Conservation (phyloP, 2,888 invertebrate genomes). For the Drosophila longiperda region DNA sequence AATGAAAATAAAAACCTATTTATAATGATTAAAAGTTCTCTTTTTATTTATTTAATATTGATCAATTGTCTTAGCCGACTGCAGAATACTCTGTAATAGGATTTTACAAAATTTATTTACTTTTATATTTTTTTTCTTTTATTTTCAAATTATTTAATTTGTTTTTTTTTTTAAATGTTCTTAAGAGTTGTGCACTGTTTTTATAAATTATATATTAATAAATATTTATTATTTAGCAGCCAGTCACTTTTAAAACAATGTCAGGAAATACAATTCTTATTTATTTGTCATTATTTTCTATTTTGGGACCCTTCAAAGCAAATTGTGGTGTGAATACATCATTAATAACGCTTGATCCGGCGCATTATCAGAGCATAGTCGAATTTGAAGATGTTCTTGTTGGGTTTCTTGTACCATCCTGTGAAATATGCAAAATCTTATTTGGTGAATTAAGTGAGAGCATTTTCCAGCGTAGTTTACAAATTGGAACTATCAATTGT, state of each 20-base stretch:
- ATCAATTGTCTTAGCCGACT: neutral
- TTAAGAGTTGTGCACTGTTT: neutral
- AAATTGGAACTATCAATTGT: conserved; percentile 14
- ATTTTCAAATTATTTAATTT: neutral
- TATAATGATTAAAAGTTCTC: conserved; percentile 37
- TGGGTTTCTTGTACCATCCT: neutral
- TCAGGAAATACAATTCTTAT: neutral
- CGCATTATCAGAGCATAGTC: neutral
- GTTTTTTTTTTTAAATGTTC: neutral
- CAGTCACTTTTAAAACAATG: conserved; percentile 14
- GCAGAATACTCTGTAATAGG: neutral
- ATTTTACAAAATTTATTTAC: neutral
- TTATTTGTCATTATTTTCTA: neutral
- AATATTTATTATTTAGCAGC: no score
- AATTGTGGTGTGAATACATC: neutral
- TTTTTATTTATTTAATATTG: neutral
- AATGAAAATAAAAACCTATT: conserved; percentile 67
- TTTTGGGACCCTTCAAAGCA: neutral
- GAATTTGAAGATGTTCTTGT: conserved; percentile 1
- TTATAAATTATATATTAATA: no score
- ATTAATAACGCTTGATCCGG: neutral
- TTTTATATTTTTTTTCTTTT: neutral
- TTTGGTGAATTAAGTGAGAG: neutral
- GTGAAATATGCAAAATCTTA: neutral
- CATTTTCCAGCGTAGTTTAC: neutral